Percentiles rank a stretch among this genome's conserved stretches.
Conservation (phyloP, 2,888 invertebrate genomes). For the Glaucopsyche alexis region DNA sequence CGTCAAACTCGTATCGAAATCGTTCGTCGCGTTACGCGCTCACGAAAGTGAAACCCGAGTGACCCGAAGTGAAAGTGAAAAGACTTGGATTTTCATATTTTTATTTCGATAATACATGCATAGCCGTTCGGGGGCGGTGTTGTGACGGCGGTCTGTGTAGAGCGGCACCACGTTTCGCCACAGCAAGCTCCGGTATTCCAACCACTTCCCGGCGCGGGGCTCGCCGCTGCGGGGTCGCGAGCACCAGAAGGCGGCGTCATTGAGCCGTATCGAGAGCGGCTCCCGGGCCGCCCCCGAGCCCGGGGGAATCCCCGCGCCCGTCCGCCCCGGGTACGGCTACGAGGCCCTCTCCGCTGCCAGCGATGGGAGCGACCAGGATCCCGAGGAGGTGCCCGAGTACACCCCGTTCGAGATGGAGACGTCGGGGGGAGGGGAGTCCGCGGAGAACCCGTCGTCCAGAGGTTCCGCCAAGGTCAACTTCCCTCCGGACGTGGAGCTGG, state of each 20-base stretch:
- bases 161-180: conserved; percentile 73
- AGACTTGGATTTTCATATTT: conserved; percentile 25
- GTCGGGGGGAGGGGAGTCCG: conserved; percentile 67
- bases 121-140: neutral
- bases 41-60: conserved; percentile 34
- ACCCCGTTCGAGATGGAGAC: conserved; percentile 71
- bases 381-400: conserved; percentile 67
- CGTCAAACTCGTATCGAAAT: conserved; percentile 14
- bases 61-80: conserved; percentile 50
- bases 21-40: conserved; percentile 3
- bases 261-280: conserved; percentile 63
- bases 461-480: conserved; percentile 84
- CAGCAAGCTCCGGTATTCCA: conserved; percentile 73
- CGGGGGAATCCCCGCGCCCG: conserved; percentile 53
- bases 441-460: conserved; percentile 67
- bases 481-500: conserved; percentile 77
- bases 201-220: conserved; percentile 61
- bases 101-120: conserved; percentile 25
- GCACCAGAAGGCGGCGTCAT: conserved; percentile 69
- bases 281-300: conserved; percentile 63
- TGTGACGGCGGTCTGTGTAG: conserved; percentile 10
- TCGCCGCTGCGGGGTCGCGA: conserved; percentile 64
- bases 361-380: conserved; percentile 72
- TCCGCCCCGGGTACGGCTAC: conserved; percentile 75
- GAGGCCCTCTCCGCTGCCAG: conserved; percentile 74